Percentiles rank a stretch among this genome's conserved stretches.
phyloP scores from a whole-genome alignment of 2,888 invertebrate genomes.

The Apoderus coryli region DNA sequence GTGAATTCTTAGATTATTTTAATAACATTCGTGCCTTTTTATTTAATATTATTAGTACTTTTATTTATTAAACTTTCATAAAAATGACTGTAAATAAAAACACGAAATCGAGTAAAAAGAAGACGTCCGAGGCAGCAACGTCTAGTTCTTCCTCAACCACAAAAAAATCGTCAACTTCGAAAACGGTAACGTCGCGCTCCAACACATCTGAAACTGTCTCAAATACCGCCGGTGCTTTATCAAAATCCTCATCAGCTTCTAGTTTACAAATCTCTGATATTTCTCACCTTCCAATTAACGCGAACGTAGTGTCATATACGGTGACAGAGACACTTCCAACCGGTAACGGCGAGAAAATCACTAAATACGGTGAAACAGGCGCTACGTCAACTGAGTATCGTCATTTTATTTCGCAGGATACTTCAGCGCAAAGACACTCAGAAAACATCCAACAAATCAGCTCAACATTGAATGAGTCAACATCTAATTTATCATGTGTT shows the following conservation, averaged over 20 bases:
- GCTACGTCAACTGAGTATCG: conserved; percentile 29
- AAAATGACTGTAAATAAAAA: conserved; percentile 29
- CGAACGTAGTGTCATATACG: conserved; percentile 27
- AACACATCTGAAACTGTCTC: conserved; percentile 16
- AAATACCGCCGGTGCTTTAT: conserved; percentile 20
- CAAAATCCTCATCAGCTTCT: conserved; percentile 29
- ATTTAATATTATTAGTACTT: conserved; percentile 14
- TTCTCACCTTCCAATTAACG: conserved; percentile 29
- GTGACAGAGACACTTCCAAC: conserved; percentile 30
- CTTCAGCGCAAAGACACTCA: conserved; percentile 19
- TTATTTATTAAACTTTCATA: conserved; percentile 11
- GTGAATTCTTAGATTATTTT: too few relatives aligned
- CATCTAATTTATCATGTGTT: conserved; percentile 27
- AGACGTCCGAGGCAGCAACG: conserved; percentile 20
- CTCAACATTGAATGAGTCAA: conserved; percentile 28
- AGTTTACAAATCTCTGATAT: conserved; percentile 31
- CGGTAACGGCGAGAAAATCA: conserved; percentile 31
- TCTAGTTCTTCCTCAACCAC: conserved; percentile 13
- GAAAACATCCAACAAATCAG: conserved; percentile 29
- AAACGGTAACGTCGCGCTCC: conserved; percentile 21
- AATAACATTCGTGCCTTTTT: conserved; percentile 14
- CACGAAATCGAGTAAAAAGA: conserved; percentile 24
- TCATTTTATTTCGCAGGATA: conserved; percentile 27
- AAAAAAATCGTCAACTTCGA: conserved; percentile 23
- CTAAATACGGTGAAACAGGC: conserved; percentile 27